Evolutionary conservation across 2,113 vertebrate species (phyloP).

Genomic region (Parus major): DNA sequence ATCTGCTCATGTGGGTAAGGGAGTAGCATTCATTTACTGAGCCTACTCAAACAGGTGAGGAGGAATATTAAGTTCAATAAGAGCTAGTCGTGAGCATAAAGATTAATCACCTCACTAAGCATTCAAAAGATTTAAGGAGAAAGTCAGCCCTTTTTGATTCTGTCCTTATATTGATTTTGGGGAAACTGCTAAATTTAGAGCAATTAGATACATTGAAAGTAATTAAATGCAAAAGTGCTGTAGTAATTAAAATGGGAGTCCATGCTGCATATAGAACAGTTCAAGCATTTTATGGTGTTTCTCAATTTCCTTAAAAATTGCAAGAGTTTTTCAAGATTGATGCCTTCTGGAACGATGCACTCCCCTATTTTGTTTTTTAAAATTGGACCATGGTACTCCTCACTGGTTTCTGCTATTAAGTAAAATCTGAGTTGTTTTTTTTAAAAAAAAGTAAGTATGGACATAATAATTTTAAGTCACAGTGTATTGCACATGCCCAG

Average conservation of each 20-base stretch:
- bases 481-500: constrained; percentile 73
- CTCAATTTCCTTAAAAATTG: background rate
- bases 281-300: background rate
- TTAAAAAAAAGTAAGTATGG: background rate
- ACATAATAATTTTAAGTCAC: constrained; percentile 73
- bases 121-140: constrained; percentile 38
- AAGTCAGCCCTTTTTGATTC: constrained; percentile 53
- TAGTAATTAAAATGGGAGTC: constrained; percentile 37
- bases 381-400: background rate
- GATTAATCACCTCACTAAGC: background rate
- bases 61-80: background rate
- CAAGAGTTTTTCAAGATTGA: background rate
- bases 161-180: constrained; percentile 52
- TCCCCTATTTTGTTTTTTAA: background rate
- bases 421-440: background rate
- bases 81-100: background rate
- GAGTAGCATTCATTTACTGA: background rate
- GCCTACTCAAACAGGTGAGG: background rate
- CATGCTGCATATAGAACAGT: background rate
- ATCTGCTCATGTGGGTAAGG: background rate
- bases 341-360: background rate
- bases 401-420: constrained; percentile 28
- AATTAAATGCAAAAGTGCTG: constrained; percentile 54
- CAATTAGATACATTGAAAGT: constrained; percentile 51
- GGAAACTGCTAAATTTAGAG: constrained; percentile 57